Percentiles rank a stretch among this genome's conserved stretches.
Conservation (phyloP, 1,140 invertebrate genomes). For the Ptiloglossa arizonensis region DNA sequence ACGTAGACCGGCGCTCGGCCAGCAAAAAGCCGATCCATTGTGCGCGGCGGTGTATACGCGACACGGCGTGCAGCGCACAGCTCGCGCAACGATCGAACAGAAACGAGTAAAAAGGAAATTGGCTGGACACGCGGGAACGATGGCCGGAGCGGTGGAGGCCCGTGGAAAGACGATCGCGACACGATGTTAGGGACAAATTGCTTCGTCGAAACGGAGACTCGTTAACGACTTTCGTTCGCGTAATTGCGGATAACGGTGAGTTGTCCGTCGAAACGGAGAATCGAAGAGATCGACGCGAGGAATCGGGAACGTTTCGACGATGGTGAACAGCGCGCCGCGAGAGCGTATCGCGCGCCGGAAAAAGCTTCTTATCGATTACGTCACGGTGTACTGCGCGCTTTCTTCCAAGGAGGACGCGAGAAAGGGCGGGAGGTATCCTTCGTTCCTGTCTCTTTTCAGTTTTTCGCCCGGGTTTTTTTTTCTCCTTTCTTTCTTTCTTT, state of each 20-base stretch:
- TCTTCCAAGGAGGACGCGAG: conserved; percentile 33
- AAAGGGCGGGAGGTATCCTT: conserved; percentile 18
- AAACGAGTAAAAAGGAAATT: conserved; percentile 29
- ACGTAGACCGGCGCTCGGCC: not conserved
- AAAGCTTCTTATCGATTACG: conserved; percentile 59
- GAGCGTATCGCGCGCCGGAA: not conserved
- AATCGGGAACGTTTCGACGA: not conserved
- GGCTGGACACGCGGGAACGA: not conserved
- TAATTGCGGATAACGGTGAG: not conserved
- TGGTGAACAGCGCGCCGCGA: not conserved
- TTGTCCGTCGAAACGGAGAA: not conserved
- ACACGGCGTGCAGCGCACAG: not conserved
- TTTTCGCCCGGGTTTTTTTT: too few relatives aligned
- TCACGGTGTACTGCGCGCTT: conserved; percentile 47
- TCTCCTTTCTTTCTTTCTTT: not conserved
- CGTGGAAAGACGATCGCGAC: conserved; percentile 11
- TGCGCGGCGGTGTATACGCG: not conserved
- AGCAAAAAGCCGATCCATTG: conserved; percentile 26
- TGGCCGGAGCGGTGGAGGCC: too few relatives aligned
- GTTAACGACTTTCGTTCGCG: conserved; percentile 4
- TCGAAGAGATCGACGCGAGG: not conserved
- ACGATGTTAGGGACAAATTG: not conserved
- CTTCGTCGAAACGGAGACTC: not conserved
- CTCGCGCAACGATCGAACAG: not conserved
- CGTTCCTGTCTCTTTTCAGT: too few relatives aligned